phyloP scores from a whole-genome alignment of 1,140 invertebrate species.

The Harpegnathos saltator region DNA sequence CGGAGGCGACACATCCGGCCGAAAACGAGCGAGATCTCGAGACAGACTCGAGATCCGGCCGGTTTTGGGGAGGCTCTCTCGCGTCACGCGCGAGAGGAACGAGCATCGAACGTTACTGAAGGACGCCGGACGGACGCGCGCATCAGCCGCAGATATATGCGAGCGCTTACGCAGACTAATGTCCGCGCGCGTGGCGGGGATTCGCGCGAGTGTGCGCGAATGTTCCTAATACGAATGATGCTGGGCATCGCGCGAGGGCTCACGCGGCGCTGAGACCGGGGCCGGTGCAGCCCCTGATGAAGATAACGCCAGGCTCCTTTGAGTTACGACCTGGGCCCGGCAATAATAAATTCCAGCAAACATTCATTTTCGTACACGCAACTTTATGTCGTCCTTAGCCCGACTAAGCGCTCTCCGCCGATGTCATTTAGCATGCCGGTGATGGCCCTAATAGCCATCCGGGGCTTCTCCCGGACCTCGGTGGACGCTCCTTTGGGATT shows the following conservation, averaged over 20 bases:
- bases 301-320: slow-evolving; percentile 85
- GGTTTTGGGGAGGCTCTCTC: background rate
- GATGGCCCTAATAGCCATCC: slow-evolving; percentile 84
- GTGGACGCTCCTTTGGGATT: slow-evolving; percentile 77
- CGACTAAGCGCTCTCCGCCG: slow-evolving; percentile 82
- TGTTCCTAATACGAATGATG: slow-evolving; percentile 70
- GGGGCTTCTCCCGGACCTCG: slow-evolving; percentile 70
- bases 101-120: background rate
- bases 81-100: background rate
- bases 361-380: slow-evolving; percentile 86
- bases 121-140: slow-evolving; percentile 38
- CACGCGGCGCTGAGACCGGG: slow-evolving; percentile 64
- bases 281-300: slow-evolving; percentile 82
- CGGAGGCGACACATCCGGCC: too few species aligned
- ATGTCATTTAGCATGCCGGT: slow-evolving; percentile 84
- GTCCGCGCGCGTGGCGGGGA: slow-evolving; percentile 3
- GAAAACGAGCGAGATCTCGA: too few species aligned
- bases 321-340: slow-evolving; percentile 83
- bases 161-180: slow-evolving; percentile 57
- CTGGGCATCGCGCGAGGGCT: slow-evolving; percentile 68
- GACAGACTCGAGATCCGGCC: too few species aligned
- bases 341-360: slow-evolving; percentile 86
- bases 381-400: slow-evolving; percentile 85
- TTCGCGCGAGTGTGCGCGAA: slow-evolving; percentile 51
- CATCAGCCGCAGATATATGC: slow-evolving; percentile 58